phyloP scores from a whole-genome alignment of 2,113 vertebrate genomes.

The Brachirus orientalis region DNA sequence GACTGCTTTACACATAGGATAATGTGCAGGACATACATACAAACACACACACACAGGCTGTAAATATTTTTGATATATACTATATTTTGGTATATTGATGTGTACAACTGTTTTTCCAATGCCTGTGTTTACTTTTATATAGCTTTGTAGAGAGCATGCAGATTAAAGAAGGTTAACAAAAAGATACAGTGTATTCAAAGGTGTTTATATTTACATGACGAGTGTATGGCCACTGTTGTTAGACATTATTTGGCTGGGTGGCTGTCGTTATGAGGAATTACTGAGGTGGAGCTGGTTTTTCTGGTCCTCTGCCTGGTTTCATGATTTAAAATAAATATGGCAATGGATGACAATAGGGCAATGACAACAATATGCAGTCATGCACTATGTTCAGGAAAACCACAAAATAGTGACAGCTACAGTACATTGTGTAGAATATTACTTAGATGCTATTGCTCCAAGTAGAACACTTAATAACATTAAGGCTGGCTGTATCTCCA shows the following conservation, averaged over 20 bases:
- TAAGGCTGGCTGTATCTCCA: neutral
- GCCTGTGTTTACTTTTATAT: no score
- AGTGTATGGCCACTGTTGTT: no score
- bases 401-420: constrained; percentile 7
- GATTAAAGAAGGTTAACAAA: no score
- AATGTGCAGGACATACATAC: neutral
- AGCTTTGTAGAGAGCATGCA: no score
- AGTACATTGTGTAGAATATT: constrained; percentile 38
- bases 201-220: no score
- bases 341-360: neutral
- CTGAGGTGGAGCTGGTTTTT: constrained; percentile 11
- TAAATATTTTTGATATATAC: no score
- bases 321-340: constrained; percentile 22
- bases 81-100: no score
- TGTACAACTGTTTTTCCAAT: no score
- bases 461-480: constrained; percentile 35
- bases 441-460: constrained; percentile 47
- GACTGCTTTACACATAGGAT: neutral
- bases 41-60: neutral
- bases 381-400: constrained; percentile 16
- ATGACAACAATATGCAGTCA: constrained; percentile 7
- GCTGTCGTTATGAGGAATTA: neutral
- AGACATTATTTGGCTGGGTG: neutral
- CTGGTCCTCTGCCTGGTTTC: constrained; percentile 1
- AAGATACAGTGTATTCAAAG: no score